Evolutionary conservation across 2,888 invertebrate species (phyloP).

Genomic region (Ephialtes manifestator): DNA sequence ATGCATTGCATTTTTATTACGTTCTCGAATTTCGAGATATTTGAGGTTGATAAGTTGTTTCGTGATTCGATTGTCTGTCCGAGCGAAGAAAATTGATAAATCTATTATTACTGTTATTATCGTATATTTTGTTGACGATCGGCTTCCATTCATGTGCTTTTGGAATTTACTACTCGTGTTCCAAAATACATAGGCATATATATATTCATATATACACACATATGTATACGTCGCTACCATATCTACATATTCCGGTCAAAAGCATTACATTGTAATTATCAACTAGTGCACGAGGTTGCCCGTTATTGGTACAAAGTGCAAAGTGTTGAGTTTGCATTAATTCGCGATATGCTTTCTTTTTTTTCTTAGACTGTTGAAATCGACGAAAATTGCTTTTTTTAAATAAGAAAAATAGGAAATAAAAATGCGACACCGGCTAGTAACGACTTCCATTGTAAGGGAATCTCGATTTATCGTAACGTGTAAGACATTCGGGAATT

Average conservation of each 20-base stretch:
- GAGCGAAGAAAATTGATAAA: background rate
- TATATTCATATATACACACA: background rate
- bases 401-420: background rate
- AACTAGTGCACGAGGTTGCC: background rate
- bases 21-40: background rate
- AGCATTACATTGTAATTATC: constrained; percentile 9
- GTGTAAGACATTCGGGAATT: background rate
- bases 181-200: constrained; percentile 6
- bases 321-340: constrained; percentile 6
- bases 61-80: constrained; percentile 1
- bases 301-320: constrained; percentile 16
- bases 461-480: background rate
- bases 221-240: background rate
- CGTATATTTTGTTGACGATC: constrained; percentile 14
- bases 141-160: constrained; percentile 1
- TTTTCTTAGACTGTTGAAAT: too few relatives aligned
- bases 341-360: background rate
- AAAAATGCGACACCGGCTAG: background rate
- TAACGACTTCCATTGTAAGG: background rate
- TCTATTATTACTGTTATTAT: background rate
- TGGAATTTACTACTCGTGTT: constrained; percentile 13
- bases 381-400: background rate
- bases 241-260: background rate
- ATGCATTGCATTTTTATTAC: background rate
- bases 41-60: background rate